Evolutionary conservation across 1,140 invertebrate genomes (phyloP), one percentile per base, ranked within the genome.

Genomic region (Ruditapes philippinarum): DNA sequence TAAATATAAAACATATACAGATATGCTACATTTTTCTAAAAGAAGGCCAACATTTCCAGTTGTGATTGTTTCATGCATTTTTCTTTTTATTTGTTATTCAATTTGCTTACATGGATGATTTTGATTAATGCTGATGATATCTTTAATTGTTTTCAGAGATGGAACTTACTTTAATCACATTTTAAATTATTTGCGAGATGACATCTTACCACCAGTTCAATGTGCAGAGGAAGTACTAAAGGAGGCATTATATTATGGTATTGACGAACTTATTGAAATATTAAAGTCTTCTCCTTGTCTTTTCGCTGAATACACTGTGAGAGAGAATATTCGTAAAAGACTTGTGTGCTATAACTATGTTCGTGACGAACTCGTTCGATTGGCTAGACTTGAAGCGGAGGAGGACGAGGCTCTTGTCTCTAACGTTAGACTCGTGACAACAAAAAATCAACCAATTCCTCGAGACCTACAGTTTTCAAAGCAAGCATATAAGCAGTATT

Each of bases 231-330:
- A 91, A 40, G 89, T 93, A 42, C 33, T 93, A 0, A 80, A 86
- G 31, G 92, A 93, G 40, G 92, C 92, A 11, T 73, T 90, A 68
- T 93, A 89, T 87, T 92, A 92, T 74, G 90, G 92, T 0, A 93
- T 93, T 42, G 60, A 91, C 25, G 31, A 90, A 25, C 73, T 93
- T 0, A 86, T 92, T 38, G 89, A 93, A 5, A 51, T 60, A 11
- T 28, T 93, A 3, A 92, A 91, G 70, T 80, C 83, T 38, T 91
- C 91, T 0, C 91, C 91, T 49, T 40, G 87, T 22, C 73, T 93
- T 14, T 93, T 93, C 89, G 87, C 89, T 22, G 92, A 93, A 40
- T 91, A 85, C 82, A 89, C 89, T 19, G 92, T 92, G 0, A 51
- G 92, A 28, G 90, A 93, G 54, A 91, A 88, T 57, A 88, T 93